Base-by-base conservation (phyloP, 2,113 vertebrate genomes). In the Hippocampus mohnikei region DNA sequence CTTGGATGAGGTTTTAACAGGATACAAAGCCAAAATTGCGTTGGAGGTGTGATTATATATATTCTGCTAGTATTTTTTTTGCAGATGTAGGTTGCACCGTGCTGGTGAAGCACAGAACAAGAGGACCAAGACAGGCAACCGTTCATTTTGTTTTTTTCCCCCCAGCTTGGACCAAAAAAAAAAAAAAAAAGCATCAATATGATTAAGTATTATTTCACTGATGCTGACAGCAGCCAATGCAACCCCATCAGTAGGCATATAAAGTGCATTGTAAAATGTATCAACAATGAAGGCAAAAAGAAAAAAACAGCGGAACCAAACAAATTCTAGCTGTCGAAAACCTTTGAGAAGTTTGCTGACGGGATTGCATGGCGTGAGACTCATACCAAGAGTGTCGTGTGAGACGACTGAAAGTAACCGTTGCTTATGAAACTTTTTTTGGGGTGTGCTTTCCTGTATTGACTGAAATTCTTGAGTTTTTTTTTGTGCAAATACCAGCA, bases 331-430 rank as follows among this genome's bases (percentile, higher is more conserved):
- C 72, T 64, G 37, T 66, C 71, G 58, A 66, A 80, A 69, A 10
- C 67, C 73, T 69, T 67, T 71, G 72, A 82, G 81, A 85, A 86
- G 79, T 73, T 73, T 81, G 72, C 82, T 84, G 82, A 86, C 81
- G 75, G 73, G 86, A 79, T 72, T 72, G 50, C 59, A 29, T 67
- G 69, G 66, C 2, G 29, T 11, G 41, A 66, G 33, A 78, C 84
- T 93, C 91, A 92, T 87, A 87, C 66, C 82, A 70, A 79, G 69
- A 92, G 80, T 42, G 75, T 81, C 78, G n/a, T 84, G 79, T 81
- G 59, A 88, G 80, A 69, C 82, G 75, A 89, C 86, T 84, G 92
- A 93, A 93, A 93, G 88, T 87, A 89, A 75, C 91, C 88, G 91
- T 93, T 93, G 79, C 81, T 85, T 90, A 84, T 78, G 86, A 87